phyloP scores from a whole-genome alignment of 1,140 invertebrate genomes.

The Lucilia cuprina region DNA sequence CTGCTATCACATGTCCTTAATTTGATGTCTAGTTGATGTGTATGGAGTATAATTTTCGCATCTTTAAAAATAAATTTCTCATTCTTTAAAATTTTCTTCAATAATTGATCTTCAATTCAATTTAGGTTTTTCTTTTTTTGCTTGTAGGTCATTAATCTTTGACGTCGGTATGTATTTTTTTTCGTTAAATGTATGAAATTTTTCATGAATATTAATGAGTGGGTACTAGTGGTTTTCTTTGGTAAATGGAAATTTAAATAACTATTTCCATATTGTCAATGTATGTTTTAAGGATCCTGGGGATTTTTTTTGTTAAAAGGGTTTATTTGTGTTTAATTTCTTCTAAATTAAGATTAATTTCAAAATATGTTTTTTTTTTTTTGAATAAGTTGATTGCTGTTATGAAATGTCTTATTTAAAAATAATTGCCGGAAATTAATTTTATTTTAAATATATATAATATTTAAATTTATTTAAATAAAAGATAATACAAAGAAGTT shows the following conservation, averaged over 20 bases:
- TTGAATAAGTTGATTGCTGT: neutral
- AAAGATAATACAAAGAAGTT: neutral
- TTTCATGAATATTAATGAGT: neutral
- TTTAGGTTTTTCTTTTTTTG: neutral
- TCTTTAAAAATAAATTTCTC: neutral
- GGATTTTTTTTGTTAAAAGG: neutral
- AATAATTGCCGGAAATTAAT: neutral
- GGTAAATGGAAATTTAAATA: neutral
- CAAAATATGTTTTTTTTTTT: neutral
- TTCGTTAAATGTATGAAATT: neutral
- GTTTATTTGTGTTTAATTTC: neutral
- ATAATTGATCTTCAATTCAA: neutral
- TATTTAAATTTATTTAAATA: neutral
- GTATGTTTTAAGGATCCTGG: neutral
- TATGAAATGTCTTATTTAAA: neutral
- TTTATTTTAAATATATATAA: neutral
- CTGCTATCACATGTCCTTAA: neutral
- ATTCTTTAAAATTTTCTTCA: neutral
- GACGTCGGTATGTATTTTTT: neutral
- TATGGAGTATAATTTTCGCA: neutral
- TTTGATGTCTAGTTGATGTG: constrained; percentile 4
- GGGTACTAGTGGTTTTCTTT: no score
- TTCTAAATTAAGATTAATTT: neutral
- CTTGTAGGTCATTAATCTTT: constrained; percentile 5
- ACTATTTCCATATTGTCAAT: neutral